Percentiles rank a stretch among this genome's conserved stretches.
phyloP scores from a whole-genome alignment of 2,888 invertebrate genomes.

The Acrobasis repandana region DNA sequence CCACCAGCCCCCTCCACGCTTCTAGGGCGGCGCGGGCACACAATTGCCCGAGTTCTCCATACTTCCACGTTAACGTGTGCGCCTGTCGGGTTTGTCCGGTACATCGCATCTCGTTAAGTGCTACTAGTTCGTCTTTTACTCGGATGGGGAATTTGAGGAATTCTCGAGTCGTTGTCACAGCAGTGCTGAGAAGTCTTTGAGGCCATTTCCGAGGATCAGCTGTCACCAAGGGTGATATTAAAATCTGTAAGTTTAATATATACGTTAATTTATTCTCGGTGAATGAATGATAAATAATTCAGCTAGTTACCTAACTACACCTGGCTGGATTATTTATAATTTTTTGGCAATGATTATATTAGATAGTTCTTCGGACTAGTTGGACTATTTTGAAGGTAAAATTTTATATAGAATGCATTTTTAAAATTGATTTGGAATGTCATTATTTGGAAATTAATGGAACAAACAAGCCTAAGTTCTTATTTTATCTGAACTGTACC shows the following conservation, averaged over 20 bases:
- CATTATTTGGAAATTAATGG: too few relatives aligned
- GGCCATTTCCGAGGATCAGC: constrained; percentile 75
- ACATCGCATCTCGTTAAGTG: constrained; percentile 58
- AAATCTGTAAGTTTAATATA: constrained; percentile 50
- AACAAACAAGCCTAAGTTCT: background rate
- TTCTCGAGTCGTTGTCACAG: constrained; percentile 44
- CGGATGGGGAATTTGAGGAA: constrained; percentile 57
- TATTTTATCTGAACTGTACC: constrained; percentile 35
- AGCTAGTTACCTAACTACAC: too few relatives aligned
- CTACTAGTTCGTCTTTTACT: constrained; percentile 59
- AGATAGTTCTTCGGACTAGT: too few relatives aligned
- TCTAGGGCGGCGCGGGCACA: constrained; percentile 63
- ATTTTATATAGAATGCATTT: too few relatives aligned
- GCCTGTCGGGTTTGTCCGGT: constrained; percentile 58
- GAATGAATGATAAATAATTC: too few relatives aligned
- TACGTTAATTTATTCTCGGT: background rate
- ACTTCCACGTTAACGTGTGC: constrained; percentile 70
- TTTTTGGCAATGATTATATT: too few relatives aligned
- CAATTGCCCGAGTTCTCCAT: constrained; percentile 65
- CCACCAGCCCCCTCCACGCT: constrained; percentile 55
- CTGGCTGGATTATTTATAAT: too few relatives aligned
- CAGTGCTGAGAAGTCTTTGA: constrained; percentile 44
- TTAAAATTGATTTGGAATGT: too few relatives aligned
- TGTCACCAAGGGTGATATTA: constrained; percentile 70
- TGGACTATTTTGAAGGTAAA: too few relatives aligned